Evolutionary conservation across 2,113 vertebrate species (phyloP).

Genomic region (Lycocorax pyrrhopterus): DNA sequence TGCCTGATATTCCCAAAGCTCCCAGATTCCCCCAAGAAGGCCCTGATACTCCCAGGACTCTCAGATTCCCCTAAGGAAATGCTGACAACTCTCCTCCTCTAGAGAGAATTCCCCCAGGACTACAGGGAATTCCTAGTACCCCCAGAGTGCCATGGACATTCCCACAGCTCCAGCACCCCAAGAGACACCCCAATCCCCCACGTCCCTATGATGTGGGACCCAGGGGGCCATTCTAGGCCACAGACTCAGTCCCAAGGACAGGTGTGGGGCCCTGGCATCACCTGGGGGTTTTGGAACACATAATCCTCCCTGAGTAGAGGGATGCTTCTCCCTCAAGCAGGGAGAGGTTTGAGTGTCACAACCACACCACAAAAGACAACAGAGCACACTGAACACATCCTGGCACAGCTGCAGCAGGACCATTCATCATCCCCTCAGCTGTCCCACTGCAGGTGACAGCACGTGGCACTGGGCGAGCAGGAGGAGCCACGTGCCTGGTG

Average conservation of each 20-base stretch:
- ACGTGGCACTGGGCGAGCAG: rapidly evolving
- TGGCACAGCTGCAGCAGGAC: not conserved
- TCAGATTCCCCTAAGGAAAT: not conserved
- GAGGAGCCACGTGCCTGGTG: not conserved
- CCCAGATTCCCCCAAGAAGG: not conserved
- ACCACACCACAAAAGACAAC: not conserved
- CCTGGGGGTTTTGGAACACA: not conserved
- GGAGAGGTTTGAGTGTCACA: not conserved
- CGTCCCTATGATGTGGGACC: rapidly evolving
- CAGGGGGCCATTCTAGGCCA: not conserved
- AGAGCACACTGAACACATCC: not conserved
- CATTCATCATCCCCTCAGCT: not conserved
- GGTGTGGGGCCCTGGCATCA: not conserved
- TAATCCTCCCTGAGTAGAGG: not conserved
- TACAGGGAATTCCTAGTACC: not conserved
- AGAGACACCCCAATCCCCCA: not conserved
- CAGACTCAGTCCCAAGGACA: not conserved
- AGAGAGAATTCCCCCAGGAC: not conserved
- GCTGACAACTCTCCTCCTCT: not conserved
- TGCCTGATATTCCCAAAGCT: not conserved
- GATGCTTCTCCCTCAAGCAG: not conserved
- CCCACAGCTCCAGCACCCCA: not conserved
- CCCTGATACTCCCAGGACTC: not conserved
- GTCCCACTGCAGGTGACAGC: not conserved
- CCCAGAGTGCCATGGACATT: not conserved